Percentiles rank a stretch among this genome's conserved stretches.
Evolutionary conservation across 1,140 invertebrate species (phyloP).

Genomic region (Heliconius congener): DNA sequence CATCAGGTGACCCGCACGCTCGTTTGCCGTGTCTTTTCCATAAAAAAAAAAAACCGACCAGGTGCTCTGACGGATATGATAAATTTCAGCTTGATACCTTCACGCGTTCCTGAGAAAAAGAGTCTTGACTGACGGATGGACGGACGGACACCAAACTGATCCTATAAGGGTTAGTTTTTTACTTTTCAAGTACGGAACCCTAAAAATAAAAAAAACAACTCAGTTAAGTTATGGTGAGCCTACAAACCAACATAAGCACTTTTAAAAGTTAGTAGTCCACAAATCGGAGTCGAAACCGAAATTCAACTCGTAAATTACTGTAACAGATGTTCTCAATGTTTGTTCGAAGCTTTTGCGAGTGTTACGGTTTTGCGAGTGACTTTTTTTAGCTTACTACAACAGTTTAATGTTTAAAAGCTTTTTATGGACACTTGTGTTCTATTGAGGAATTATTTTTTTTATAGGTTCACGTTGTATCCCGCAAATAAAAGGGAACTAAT

Average conservation of each 20-base stretch:
- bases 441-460: not conserved
- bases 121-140: too few species aligned
- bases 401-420: slow-evolving; percentile 7
- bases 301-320: slow-evolving; percentile 37
- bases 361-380: slow-evolving; percentile 22
- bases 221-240: slow-evolving; percentile 2
- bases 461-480: not conserved
- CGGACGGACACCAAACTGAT: too few species aligned
- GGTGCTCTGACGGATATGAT: too few species aligned
- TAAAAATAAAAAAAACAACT: not conserved
- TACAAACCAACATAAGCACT: slow-evolving; percentile 23
- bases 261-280: slow-evolving; percentile 27
- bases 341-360: slow-evolving; percentile 30
- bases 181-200: too few species aligned
- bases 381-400: slow-evolving; percentile 26
- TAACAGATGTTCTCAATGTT: slow-evolving; percentile 35
- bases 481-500: too few species aligned
- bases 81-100: too few species aligned
- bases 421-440: slow-evolving; percentile 8
- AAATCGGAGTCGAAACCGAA: slow-evolving; percentile 34
- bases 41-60: too few species aligned
- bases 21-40: too few species aligned
- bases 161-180: too few species aligned
- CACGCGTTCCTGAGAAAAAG: too few species aligned
- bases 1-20: too few species aligned